Percentiles rank a stretch among this genome's conserved stretches.
Evolutionary conservation across 2,113 vertebrate genomes (phyloP).

Genomic region (Notothenia coriiceps): DNA sequence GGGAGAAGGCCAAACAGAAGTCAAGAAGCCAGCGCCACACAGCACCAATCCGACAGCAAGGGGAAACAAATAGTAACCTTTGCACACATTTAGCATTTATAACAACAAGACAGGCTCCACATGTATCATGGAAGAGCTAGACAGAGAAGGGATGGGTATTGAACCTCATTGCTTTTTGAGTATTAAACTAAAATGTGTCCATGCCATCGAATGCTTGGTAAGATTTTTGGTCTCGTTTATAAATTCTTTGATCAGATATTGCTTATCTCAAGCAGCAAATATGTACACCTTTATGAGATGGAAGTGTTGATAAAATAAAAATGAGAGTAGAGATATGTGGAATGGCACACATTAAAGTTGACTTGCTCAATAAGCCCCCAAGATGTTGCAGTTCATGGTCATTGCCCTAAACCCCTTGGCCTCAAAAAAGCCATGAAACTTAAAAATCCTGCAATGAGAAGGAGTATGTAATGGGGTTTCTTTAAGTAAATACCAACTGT

Average conservation of each 20-base stretch:
- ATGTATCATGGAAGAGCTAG: conserved; percentile 30
- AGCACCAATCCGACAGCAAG: conserved; percentile 53
- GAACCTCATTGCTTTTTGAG: conserved; percentile 16
- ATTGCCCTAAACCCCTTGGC: neutral
- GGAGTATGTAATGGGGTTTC: no score
- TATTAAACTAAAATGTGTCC: neutral
- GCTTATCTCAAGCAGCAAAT: neutral
- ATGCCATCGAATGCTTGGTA: neutral
- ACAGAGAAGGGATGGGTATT: neutral
- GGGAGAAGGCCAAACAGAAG: conserved; percentile 68
- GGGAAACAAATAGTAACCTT: conserved; percentile 53
- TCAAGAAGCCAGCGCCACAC: conserved; percentile 59
- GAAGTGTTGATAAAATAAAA: neutral
- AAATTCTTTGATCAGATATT: neutral
- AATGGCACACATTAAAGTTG: neutral
- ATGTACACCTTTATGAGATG: neutral
- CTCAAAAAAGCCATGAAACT: neutral
- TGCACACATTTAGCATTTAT: conserved; percentile 50
- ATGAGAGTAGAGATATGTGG: neutral
- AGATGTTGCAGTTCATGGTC: neutral
- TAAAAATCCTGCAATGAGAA: neutral
- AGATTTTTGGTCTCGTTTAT: neutral
- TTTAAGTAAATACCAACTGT: no score
- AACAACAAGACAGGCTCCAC: conserved; percentile 44
- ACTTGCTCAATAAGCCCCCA: neutral